These are phyloP conservation scores for Proisotoma minuta DNA, from an alignment of 2,888 invertebrate species.

Conservation along the genomic window DNA sequence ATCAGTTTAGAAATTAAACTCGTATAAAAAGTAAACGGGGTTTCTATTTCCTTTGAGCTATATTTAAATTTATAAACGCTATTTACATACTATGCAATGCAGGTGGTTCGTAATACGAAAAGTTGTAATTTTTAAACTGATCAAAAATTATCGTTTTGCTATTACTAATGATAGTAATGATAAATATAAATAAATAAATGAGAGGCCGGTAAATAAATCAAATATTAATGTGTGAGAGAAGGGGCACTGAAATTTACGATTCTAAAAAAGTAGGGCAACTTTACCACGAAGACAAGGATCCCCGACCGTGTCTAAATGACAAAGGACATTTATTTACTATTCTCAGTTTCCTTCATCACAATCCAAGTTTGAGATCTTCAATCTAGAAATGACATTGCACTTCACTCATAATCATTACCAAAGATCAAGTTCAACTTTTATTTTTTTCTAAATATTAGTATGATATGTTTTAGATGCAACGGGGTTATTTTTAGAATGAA, in stretches of 20 bases:
- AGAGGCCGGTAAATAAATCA: neutral
- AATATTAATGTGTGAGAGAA: neutral
- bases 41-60: slow-evolving; percentile 10
- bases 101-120: neutral
- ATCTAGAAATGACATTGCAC: neutral
- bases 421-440: no score
- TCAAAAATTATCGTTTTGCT: neutral
- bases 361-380: neutral
- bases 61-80: neutral
- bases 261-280: no score
- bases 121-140: neutral
- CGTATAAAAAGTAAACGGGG: slow-evolving; percentile 9
- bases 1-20: no score
- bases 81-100: neutral
- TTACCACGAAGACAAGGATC: no score
- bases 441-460: no score
- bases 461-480: no score
- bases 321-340: neutral
- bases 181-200: neutral
- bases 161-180: neutral
- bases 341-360: neutral
- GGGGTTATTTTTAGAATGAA: no score
- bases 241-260: no score
- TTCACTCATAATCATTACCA: no score
- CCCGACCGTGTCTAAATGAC: neutral